Evolutionary conservation across 2,797 vertebrate species (phyloP), one percentile per base, ranked within the genome.

Genomic region (Chloroceryle amazona): DNA sequence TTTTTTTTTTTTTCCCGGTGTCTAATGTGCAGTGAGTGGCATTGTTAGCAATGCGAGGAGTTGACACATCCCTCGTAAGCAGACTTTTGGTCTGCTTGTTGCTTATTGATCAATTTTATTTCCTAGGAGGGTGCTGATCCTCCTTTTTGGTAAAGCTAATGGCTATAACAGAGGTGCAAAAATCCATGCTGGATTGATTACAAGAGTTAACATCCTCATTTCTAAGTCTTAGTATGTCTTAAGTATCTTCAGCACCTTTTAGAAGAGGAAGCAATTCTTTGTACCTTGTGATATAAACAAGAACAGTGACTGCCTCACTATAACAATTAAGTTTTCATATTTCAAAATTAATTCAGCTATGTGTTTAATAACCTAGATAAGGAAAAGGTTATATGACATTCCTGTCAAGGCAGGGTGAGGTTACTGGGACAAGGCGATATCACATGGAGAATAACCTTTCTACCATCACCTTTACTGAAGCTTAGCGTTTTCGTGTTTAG

Each of bases 71-170:
- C 29, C 37, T 76, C 17, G 49, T 37, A 81, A 84, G 26, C 15
- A 54, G 52, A 31, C n/a, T 58, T 73, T 5, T 37, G 13, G 28
- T 80, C 85, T 55, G 39, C 57, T 52, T 93, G 49, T 17, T 90
- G 47, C 39, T 74, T 82, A 60, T 52, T 60, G 81, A 63, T 73
- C 1, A 31, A n/a, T 85, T 92, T 70, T 52, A 29, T 76, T 25
- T 87, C 52, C 23, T 79, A 72, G 35, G 37, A 76, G 13, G 41
- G 35, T 0, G 0, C n/a, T 33, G 42, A 0, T 51, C 67, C 71
- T 81, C 14, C 15, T 55, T 94, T 89, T 55, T 67, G 55, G 47
- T 87, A 73, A 81, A 89, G 31, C 39, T 73, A 67, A 62, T 37
- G 18, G 61, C 61, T 86, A 74, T 52, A 81, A 74, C 10, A 81